Evolutionary conservation across 1,140 invertebrate species (phyloP).

Genomic region (Eciton burchellii): DNA sequence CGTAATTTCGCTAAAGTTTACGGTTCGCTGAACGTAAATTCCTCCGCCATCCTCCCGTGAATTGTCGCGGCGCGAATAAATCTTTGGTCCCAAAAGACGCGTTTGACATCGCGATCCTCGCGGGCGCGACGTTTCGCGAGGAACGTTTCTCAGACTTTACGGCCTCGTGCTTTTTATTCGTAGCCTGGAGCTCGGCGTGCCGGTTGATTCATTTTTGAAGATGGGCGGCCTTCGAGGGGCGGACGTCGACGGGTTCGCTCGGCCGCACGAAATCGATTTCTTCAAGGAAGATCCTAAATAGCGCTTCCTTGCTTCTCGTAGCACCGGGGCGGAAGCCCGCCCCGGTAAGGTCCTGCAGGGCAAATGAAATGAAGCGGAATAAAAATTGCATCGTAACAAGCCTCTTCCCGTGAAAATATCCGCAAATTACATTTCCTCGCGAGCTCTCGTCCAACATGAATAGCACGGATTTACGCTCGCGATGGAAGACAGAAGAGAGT

Average conservation of each 20-base stretch:
- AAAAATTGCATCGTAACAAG: slow-evolving; percentile 40
- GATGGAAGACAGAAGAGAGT: neutral
- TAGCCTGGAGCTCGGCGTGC: slow-evolving; percentile 53
- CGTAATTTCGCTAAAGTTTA: slow-evolving; percentile 49
- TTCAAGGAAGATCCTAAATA: slow-evolving; percentile 63
- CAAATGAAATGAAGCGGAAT: slow-evolving; percentile 35
- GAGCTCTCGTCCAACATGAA: neutral
- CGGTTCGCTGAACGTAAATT: slow-evolving; percentile 28
- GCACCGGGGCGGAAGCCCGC: neutral
- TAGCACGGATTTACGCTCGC: slow-evolving; percentile 23
- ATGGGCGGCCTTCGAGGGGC: slow-evolving; percentile 16
- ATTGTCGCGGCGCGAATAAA: slow-evolving; percentile 47
- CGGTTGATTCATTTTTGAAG: slow-evolving; percentile 70
- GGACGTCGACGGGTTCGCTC: slow-evolving; percentile 50
- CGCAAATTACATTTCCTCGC: slow-evolving; percentile 35
- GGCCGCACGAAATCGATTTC: slow-evolving; percentile 70
- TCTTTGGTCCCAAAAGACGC: slow-evolving; percentile 32
- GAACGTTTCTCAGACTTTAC: slow-evolving; percentile 40
- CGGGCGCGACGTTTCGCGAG: slow-evolving; percentile 41
- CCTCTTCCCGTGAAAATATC: slow-evolving; percentile 14
- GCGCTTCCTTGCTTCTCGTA: slow-evolving; percentile 59
- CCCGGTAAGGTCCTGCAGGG: neutral
- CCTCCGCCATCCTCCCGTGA: neutral
- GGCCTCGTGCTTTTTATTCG: slow-evolving; percentile 63
- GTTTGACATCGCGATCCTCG: slow-evolving; percentile 38